Evolutionary conservation across 2,888 invertebrate species (phyloP).

Genomic region (Pteria penguin): DNA sequence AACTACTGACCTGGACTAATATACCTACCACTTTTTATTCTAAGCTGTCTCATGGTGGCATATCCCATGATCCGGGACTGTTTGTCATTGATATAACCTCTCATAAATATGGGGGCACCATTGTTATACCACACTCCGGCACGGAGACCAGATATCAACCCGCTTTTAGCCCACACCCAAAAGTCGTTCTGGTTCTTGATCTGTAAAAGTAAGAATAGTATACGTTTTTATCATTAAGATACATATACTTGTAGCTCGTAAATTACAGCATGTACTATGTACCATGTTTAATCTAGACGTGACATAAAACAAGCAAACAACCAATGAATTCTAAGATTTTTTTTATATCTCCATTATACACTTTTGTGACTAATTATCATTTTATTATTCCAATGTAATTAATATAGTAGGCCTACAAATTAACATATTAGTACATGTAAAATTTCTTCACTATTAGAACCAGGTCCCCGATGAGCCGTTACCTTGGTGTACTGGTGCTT

Average conservation of each 20-base stretch:
- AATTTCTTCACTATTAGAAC: no score
- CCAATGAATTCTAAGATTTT: no score
- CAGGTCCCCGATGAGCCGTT: no score
- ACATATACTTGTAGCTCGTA: no score
- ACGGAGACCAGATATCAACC: constrained; percentile 79
- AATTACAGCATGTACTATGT: neutral
- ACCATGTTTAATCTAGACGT: neutral
- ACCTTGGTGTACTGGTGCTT: constrained; percentile 60
- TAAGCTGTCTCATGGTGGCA: constrained; percentile 81
- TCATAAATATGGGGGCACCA: constrained; percentile 80
- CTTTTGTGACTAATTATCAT: no score
- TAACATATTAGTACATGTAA: no score
- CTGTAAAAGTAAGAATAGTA: constrained; percentile 56
- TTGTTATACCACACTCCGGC: constrained; percentile 81
- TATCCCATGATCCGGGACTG: constrained; percentile 82
- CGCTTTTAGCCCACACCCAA: constrained; percentile 80
- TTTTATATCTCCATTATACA: no score
- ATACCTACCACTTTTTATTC: constrained; percentile 78
- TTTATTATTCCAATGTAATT: no score
- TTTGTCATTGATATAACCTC: constrained; percentile 82
- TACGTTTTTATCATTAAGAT: no score
- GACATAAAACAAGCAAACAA: no score
- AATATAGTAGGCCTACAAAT: no score
- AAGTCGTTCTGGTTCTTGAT: constrained; percentile 77
- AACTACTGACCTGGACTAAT: no score